A percentile compares a stretch with the other conserved stretches of the same genome.
These are phyloP conservation scores for Zaprionus lachaisei DNA, from an alignment of 1,140 invertebrate genomes.

Conservation along the genomic window DNA sequence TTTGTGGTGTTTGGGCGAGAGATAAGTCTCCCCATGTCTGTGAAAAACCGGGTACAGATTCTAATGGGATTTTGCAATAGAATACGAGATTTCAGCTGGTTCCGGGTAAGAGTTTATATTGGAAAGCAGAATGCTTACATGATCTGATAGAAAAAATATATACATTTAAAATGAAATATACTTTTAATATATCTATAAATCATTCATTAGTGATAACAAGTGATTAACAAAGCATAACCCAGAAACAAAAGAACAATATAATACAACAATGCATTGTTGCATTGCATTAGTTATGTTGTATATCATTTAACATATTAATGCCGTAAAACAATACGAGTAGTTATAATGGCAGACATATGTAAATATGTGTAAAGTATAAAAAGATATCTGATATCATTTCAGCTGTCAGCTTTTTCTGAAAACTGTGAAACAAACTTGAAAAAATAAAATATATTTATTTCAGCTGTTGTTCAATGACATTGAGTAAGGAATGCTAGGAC, in stretches of 20 bases:
- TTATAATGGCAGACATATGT: not conserved
- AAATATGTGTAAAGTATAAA: not conserved
- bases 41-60: constrained; percentile 2
- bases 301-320: not conserved
- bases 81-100: constrained; percentile 16
- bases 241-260: not conserved
- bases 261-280: not conserved
- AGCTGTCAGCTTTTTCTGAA: not conserved
- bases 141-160: not conserved
- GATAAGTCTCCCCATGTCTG: constrained; percentile 32
- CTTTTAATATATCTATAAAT: not conserved
- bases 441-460: not conserved
- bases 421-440: not conserved
- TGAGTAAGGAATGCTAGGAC: too few relatives aligned
- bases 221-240: not conserved
- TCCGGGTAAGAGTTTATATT: not conserved
- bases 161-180: not conserved
- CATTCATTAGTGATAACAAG: constrained; percentile 1
- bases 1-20: constrained; percentile 24
- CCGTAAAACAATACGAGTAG: not conserved
- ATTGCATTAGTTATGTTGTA: not conserved
- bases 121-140: not conserved
- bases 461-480: not conserved
- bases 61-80: constrained; percentile 10
- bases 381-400: not conserved